Evolutionary conservation across 2,113 vertebrate species (phyloP).

Genomic region (Apeltes quadracus): DNA sequence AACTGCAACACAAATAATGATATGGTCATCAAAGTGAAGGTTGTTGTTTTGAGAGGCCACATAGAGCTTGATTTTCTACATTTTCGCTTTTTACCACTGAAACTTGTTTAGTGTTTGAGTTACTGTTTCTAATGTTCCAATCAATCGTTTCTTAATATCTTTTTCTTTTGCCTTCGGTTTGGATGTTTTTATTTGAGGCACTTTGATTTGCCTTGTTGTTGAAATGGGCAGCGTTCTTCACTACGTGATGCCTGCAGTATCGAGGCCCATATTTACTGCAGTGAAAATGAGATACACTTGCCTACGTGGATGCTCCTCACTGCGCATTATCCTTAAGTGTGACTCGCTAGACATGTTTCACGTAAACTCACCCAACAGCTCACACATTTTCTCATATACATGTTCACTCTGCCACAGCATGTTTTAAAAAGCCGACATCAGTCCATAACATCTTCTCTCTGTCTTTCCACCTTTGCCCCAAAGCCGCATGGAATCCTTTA

Average conservation of each 20-base stretch:
- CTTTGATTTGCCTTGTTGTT: too few relatives aligned
- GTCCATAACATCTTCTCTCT: conserved; percentile 38
- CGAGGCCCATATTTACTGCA: neutral
- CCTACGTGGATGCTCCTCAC: conserved; percentile 13
- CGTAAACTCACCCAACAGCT: conserved; percentile 17
- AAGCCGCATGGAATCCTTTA: conserved; percentile 58
- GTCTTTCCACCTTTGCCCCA: conserved; percentile 16
- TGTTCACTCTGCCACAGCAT: neutral
- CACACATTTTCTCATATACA: conserved; percentile 9
- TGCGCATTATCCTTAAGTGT: conserved; percentile 12
- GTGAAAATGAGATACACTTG: conserved; percentile 11
- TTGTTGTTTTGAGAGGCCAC: neutral
- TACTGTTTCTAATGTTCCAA: too few relatives aligned
- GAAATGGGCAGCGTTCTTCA: neutral
- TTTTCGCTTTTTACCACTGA: too few relatives aligned
- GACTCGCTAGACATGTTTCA: conserved; percentile 5
- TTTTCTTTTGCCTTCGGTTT: too few relatives aligned
- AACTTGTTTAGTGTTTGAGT: neutral
- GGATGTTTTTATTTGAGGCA: too few relatives aligned
- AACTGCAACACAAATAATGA: neutral
- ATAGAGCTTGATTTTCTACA: neutral
- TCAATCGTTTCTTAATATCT: too few relatives aligned
- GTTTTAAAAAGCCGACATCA: neutral
- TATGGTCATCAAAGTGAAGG: neutral
- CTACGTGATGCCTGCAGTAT: conserved; percentile 2